Conservation (phyloP, 2,888 invertebrate genomes). For the Nephrotoma appendiculata region DNA sequence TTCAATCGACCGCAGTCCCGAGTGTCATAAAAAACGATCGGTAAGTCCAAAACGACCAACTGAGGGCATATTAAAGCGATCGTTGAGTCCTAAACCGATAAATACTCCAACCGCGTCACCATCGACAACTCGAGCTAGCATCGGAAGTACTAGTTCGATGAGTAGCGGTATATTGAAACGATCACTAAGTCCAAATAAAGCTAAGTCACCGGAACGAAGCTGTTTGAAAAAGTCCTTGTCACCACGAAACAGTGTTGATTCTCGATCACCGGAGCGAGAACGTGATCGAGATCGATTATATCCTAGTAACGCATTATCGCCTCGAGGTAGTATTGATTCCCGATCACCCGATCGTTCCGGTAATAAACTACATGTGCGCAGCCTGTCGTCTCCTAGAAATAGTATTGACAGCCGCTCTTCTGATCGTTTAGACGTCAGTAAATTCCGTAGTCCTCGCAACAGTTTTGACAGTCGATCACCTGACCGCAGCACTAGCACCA, state of each 20-base stretch:
- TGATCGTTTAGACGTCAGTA: conserved; percentile 23
- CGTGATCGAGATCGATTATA: conserved; percentile 17
- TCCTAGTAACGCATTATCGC: conserved; percentile 18
- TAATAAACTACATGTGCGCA: background rate
- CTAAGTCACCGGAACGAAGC: conserved; percentile 29
- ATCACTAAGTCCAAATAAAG: conserved; percentile 26
- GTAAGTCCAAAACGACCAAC: conserved; percentile 29
- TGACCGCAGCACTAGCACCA: conserved; percentile 14
- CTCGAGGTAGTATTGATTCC: conserved; percentile 28
- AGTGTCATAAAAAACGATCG: conserved; percentile 19
- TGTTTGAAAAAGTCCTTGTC: conserved; percentile 26
- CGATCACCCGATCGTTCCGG: conserved; percentile 26
- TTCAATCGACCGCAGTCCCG: conserved; percentile 27
- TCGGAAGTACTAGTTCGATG: background rate
- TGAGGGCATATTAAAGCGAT: conserved; percentile 29
- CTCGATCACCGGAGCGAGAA: conserved; percentile 26
- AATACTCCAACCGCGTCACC: background rate
- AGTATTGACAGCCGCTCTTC: conserved; percentile 30
- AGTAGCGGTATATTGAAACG: conserved; percentile 23
- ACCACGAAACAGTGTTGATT: conserved; percentile 24
- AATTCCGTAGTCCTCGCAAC: conserved; percentile 21
- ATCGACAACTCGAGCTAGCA: conserved; percentile 2
- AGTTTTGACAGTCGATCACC: conserved; percentile 24
- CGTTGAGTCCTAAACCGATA: conserved; percentile 18
- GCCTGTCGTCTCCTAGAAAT: conserved; percentile 24